These are phyloP conservation scores for Stegastes partitus DNA, from an alignment of 2,113 vertebrate species.

Conservation along the genomic window DNA sequence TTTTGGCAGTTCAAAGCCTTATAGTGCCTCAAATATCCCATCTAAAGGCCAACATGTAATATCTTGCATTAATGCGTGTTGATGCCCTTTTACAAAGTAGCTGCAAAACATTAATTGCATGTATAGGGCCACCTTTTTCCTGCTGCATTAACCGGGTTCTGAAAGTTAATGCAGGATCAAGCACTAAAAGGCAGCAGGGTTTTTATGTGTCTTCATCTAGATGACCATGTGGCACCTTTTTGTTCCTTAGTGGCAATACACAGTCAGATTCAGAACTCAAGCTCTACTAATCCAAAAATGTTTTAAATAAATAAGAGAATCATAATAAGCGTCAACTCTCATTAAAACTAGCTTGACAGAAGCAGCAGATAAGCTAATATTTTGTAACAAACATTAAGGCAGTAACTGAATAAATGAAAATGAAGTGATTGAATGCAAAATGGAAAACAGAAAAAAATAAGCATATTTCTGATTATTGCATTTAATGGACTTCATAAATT, in stretches of 20 bases:
- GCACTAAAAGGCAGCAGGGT: constrained; percentile 9
- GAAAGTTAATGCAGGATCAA: neutral
- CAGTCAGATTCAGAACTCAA: constrained; percentile 1
- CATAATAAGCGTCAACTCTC: neutral
- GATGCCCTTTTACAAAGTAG: neutral
- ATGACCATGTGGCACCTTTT: neutral
- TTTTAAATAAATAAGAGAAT: neutral
- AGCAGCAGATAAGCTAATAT: too few species aligned
- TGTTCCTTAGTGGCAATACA: neutral
- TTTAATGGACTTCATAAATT: constrained; percentile 28
- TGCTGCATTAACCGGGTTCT: constrained; percentile 9
- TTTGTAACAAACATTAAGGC: neutral
- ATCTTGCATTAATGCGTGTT: neutral
- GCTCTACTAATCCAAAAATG: neutral
- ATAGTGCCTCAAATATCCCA: neutral
- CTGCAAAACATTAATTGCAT: neutral
- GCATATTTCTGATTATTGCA: constrained; percentile 27
- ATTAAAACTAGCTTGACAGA: neutral
- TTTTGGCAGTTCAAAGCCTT: neutral
- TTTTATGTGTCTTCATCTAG: constrained; percentile 8
- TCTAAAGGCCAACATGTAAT: neutral
- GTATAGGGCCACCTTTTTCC: neutral
- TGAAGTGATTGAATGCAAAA: constrained; percentile 2
- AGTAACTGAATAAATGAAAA: neutral
- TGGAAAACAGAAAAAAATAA: too few species aligned